Evolutionary conservation across 1,140 invertebrate genomes (phyloP).

Genomic region (Diorhabda elongata): DNA sequence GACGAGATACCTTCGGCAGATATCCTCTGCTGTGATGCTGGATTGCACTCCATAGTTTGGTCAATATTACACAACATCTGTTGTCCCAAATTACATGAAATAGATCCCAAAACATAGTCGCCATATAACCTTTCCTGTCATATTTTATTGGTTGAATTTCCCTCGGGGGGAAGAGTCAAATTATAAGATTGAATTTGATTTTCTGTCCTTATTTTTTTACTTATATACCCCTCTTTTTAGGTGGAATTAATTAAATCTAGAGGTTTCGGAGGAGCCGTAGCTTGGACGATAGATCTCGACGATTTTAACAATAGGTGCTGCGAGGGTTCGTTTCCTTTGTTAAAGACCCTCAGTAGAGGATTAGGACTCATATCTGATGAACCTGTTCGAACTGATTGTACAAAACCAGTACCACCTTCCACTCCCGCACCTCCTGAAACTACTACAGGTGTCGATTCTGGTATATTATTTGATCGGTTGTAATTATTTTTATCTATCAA

Average conservation of each 20-base stretch:
- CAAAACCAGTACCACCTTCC: constrained; percentile 59
- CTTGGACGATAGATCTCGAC: constrained; percentile 90
- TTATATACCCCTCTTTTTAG: constrained; percentile 39
- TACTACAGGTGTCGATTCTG: constrained; percentile 56
- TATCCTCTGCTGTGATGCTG: too few species aligned
- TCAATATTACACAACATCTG: too few species aligned
- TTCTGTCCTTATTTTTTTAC: too few species aligned
- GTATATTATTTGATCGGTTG: constrained; percentile 17
- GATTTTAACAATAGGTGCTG: constrained; percentile 83
- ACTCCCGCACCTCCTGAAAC: constrained; percentile 68
- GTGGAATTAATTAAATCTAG: constrained; percentile 67
- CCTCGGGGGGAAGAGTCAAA: too few species aligned
- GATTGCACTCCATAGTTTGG: too few species aligned
- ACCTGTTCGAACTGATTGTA: constrained; percentile 56
- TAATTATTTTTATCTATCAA: background rate
- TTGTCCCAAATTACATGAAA: too few species aligned
- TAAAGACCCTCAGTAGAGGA: constrained; percentile 68
- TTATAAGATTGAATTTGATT: too few species aligned
- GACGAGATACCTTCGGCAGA: too few species aligned
- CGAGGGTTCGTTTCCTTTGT: constrained; percentile 67
- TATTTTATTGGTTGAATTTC: background rate
- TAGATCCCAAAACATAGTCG: too few species aligned
- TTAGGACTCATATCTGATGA: constrained; percentile 62
- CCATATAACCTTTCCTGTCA: too few species aligned
- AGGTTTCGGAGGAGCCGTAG: constrained; percentile 73